Evolutionary conservation across 2,113 vertebrate genomes (phyloP).

Genomic region (Festucalex cinctus): DNA sequence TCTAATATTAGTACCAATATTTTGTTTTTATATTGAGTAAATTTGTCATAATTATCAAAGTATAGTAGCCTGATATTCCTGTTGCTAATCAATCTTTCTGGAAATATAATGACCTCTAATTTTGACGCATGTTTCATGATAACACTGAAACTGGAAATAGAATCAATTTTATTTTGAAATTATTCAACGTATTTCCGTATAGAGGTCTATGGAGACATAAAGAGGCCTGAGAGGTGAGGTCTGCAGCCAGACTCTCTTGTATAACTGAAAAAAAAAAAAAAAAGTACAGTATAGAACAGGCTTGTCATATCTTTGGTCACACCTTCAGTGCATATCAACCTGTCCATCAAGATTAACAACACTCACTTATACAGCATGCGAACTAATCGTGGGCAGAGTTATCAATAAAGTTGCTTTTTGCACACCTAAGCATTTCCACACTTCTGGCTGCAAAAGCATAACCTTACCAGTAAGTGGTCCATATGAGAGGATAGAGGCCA

Average conservation of each 20-base stretch:
- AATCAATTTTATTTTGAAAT: no score
- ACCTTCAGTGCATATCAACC: constrained; percentile 1
- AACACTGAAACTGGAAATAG: no score
- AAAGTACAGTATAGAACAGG: neutral
- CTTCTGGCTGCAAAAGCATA: constrained; percentile 2
- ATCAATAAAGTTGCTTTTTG: neutral
- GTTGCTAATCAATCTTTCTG: no score
- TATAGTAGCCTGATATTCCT: no score
- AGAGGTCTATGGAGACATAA: no score
- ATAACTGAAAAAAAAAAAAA: neutral
- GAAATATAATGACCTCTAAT: no score
- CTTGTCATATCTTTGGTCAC: neutral
- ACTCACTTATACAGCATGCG: constrained; percentile 11
- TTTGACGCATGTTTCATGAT: no score
- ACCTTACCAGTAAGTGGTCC: constrained; percentile 11
- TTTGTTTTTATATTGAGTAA: no score
- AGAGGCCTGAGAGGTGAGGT: no score
- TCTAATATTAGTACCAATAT: no score
- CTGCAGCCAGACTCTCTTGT: neutral
- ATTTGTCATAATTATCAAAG: no score
- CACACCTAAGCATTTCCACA: neutral
- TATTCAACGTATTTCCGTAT: no score
- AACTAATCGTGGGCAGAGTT: constrained; percentile 10
- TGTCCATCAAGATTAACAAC: constrained; percentile 24
- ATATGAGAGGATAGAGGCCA: constrained; percentile 18